Evolutionary conservation across 1,140 invertebrate genomes (phyloP), one percentile per base, ranked within the genome.

Genomic region (Lordiphosa collinella): DNA sequence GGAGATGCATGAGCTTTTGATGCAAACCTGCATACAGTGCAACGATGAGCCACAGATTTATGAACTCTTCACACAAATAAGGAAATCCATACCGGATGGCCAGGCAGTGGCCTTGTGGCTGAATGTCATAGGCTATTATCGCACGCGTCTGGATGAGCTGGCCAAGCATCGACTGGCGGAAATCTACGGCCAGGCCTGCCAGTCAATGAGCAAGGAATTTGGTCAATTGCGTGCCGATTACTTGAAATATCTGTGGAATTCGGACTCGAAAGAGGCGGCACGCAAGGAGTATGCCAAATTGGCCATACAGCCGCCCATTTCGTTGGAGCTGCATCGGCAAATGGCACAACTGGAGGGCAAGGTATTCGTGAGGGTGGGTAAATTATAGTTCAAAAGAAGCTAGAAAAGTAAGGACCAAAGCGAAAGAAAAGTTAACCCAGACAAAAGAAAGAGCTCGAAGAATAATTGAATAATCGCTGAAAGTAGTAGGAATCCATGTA

Each of bases 271-370:
- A 2, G 44, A 62, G 16, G 66, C 61, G n/a, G 64, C 87, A 1
- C 71, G 86, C 3, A 64, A 76, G 11, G 65, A 85, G 13, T 88
- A 88, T 32, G 43, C 65, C 13, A 72, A 82, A 18, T 25, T 88
- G 47, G 69, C 69, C 18, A 22, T 76, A 10, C 64, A 72, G 43
- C 78, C 86, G 5, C 86, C 86, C 11, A 69, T 84, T 47, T 74
- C 78, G 1, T 35, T 88, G n/a, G 50, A 66, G 6, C 38, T 88
- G 51, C 86, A 88, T 48, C 70, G 80, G 4, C 68, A 85, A 38
- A 87, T 88, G 86, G 40, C 64, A 6, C 53, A 67, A 31, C 46
- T 88, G 5, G 72, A 87, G 47, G 44, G 74, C n/a, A 80, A 62
- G 12, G 29, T 57, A 8, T 51, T 58, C 12, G 31, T 65, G 2